Percentiles rank a stretch among this genome's conserved stretches.
These are phyloP conservation scores for Castor canadensis DNA, from an alignment of 2,113 vertebrate species.

Conservation along the genomic window DNA sequence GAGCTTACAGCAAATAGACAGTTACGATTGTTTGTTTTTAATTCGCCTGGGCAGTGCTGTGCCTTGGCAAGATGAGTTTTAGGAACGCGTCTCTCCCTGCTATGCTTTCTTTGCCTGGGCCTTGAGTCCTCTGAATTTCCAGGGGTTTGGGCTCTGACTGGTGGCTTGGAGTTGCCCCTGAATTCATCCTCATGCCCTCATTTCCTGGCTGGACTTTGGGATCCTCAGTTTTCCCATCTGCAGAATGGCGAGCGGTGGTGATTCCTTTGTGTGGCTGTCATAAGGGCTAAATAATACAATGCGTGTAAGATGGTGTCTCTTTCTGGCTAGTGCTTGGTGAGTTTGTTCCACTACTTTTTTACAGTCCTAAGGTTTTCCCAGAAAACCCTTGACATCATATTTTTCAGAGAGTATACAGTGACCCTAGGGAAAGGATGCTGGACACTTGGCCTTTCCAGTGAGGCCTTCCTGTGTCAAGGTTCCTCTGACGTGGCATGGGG, in stretches of 20 bases:
- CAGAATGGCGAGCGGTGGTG: background rate
- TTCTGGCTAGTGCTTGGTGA: background rate
- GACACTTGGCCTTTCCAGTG: background rate
- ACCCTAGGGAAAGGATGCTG: background rate
- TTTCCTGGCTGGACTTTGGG: background rate
- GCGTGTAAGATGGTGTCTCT: background rate
- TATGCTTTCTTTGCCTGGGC: background rate
- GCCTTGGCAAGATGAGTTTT: background rate
- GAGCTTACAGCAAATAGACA: constrained; percentile 81
- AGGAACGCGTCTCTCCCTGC: background rate
- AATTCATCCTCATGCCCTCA: background rate
- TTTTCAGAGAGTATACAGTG: constrained; percentile 3
- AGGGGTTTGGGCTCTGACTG: background rate
- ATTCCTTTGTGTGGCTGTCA: background rate
- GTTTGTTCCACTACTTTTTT: background rate
- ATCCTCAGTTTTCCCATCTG: background rate
- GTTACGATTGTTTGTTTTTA: constrained; percentile 74
- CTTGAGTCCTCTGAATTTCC: constrained; percentile 12
- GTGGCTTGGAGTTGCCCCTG: background rate
- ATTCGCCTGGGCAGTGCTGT: constrained; percentile 17
- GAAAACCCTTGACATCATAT: background rate
- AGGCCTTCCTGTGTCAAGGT: background rate
- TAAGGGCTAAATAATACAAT: background rate
- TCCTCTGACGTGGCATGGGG: background rate
- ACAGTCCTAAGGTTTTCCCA: background rate